phyloP scores from a whole-genome alignment of 2,888 invertebrate genomes.

The Aelia acuminata region DNA sequence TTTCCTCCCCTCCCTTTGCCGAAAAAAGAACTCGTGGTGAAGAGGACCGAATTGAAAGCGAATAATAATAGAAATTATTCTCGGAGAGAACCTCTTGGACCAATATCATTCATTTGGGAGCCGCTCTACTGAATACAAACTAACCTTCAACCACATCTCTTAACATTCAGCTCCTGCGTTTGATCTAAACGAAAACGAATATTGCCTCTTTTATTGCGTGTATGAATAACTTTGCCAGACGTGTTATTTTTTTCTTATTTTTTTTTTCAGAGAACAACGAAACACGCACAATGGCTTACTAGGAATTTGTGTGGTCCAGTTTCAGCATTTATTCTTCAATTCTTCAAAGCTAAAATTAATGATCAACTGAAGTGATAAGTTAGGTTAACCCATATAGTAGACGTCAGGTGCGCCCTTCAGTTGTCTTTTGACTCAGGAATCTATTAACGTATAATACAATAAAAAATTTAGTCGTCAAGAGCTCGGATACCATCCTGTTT shows the following conservation, averaged over 20 bases:
- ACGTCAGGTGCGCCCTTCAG: too few relatives aligned
- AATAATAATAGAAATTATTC: conserved; percentile 18
- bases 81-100: not conserved
- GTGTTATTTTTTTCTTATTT: not conserved
- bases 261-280: too few relatives aligned
- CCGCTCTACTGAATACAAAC: not conserved
- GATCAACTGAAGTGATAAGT: too few relatives aligned
- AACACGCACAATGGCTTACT: too few relatives aligned
- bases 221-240: not conserved
- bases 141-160: not conserved
- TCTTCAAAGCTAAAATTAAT: too few relatives aligned
- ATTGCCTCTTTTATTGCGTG: not conserved
- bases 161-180: not conserved
- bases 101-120: conserved; percentile 3
- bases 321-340: too few relatives aligned
- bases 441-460: too few relatives aligned
- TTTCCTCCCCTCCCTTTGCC: not conserved
- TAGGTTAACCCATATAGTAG: too few relatives aligned
- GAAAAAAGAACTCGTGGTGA: not conserved
- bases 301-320: too few relatives aligned
- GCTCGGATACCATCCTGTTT: too few relatives aligned
- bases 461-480: too few relatives aligned
- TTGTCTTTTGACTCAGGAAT: too few relatives aligned
- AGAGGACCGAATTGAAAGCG: conserved; percentile 2
- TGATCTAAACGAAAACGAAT: not conserved